These are phyloP conservation scores for silkworm (Bombyx mori) DNA, from an alignment of 1,140 invertebrate species.

Conservation along the genomic window DNA sequence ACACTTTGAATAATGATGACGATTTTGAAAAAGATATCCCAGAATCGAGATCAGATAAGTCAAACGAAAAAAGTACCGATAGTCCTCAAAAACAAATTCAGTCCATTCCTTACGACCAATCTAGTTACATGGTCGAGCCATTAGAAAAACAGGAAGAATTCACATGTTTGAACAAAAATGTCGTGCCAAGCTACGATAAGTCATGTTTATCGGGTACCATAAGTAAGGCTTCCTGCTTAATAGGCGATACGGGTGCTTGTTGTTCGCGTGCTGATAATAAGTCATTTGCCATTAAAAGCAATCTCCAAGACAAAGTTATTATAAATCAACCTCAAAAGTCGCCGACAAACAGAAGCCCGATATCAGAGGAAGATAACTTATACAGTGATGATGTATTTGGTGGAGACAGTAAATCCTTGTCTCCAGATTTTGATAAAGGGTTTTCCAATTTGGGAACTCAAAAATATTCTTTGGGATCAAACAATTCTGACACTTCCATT, in stretches of 20 bases:
- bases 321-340: conserved; percentile 73
- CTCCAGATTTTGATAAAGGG: conserved; percentile 71
- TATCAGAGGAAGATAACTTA: conserved; percentile 76
- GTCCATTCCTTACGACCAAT: conserved; percentile 65
- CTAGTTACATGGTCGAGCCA: conserved; percentile 68
- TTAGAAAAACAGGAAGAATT: conserved; percentile 55
- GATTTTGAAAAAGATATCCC: conserved; percentile 65
- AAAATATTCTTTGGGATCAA: conserved; percentile 75
- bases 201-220: conserved; percentile 73
- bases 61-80: conserved; percentile 27
- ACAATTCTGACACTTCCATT: conserved; percentile 75
- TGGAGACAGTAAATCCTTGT: conserved; percentile 71
- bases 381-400: conserved; percentile 78
- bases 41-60: conserved; percentile 52
- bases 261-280: conserved; percentile 62
- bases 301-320: conserved; percentile 69
- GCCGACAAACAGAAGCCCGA: conserved; percentile 72
- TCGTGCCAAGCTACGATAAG: conserved; percentile 64
- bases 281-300: conserved; percentile 46
- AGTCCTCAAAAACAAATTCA: conserved; percentile 33
- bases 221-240: conserved; percentile 70
- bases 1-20: conserved; percentile 74
- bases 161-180: conserved; percentile 52
- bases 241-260: conserved; percentile 62
- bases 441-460: conserved; percentile 59